Percentiles rank a stretch among this genome's conserved stretches.
Conservation (phyloP, 2,113 vertebrate genomes). For the Polyodon spathula region DNA sequence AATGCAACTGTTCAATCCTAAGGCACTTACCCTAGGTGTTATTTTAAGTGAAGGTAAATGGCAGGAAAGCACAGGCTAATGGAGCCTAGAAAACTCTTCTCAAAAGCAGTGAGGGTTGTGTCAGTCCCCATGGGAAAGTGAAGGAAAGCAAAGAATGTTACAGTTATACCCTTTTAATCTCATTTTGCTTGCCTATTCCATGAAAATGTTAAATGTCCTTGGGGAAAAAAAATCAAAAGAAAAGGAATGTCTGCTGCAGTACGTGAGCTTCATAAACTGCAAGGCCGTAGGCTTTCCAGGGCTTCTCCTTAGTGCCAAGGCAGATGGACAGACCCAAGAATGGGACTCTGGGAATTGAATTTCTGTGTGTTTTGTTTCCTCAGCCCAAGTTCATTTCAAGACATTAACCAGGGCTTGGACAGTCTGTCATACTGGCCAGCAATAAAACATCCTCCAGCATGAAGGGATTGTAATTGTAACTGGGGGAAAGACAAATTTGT, state of each 20-base stretch:
- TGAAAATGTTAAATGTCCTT: neutral
- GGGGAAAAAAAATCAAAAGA: neutral
- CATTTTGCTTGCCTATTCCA: neutral
- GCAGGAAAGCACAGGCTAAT: neutral
- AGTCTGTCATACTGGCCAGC: neutral
- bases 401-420: neutral
- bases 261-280: neutral
- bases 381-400: neutral
- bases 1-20: too few relatives aligned
- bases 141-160: neutral
- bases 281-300: neutral
- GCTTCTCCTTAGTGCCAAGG: neutral
- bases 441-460: neutral
- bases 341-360: slow-evolving; percentile 1
- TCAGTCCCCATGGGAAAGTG: neutral
- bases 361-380: neutral
- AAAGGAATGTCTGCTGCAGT: neutral
- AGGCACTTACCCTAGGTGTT: too few relatives aligned
- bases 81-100: neutral
- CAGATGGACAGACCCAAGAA: neutral
- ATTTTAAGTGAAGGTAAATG: neutral
- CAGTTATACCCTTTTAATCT: neutral
- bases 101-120: neutral
- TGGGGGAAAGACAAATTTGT: neutral
- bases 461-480: neutral